phyloP scores from a whole-genome alignment of 2,113 vertebrate genomes.

The Sula dactylatra region DNA sequence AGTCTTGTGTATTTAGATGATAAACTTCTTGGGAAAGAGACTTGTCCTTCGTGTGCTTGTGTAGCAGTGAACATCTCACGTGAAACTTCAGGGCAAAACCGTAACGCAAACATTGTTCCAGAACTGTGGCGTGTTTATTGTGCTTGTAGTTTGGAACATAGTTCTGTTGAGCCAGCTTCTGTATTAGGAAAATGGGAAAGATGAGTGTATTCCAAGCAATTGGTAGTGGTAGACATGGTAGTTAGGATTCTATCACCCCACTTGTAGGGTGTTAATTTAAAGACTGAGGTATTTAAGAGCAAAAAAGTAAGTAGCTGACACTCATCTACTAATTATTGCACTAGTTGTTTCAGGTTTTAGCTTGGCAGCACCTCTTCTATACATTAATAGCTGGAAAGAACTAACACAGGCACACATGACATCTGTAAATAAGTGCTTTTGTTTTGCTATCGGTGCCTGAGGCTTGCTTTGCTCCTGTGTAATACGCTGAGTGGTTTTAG shows the following conservation, averaged over 20 bases:
- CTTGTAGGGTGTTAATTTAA: not conserved
- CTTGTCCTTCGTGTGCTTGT: not conserved
- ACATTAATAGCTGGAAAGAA: not conserved
- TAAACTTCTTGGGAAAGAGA: not conserved
- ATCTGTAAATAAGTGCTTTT: not conserved
- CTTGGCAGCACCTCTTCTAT: conserved; percentile 1
- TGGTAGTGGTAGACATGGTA: not conserved
- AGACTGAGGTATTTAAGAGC: not conserved
- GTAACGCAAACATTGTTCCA: not conserved
- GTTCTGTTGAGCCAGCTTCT: not conserved
- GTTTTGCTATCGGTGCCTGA: not conserved
- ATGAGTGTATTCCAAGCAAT: rapidly evolving
- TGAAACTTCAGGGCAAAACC: not conserved
- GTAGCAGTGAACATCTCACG: not conserved
- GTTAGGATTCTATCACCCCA: not conserved
- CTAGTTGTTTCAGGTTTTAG: not conserved
- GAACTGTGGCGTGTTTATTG: rapidly evolving
- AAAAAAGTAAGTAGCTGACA: not conserved
- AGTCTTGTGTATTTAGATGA: not conserved
- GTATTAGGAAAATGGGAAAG: not conserved
- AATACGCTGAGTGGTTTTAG: not conserved
- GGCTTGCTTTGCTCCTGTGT: not conserved
- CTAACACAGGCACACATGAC: not conserved
- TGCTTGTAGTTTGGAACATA: not conserved
- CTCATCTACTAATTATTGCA: not conserved